phyloP scores from a whole-genome alignment of 1,140 invertebrate species.

The Drosophila tsacasi region DNA sequence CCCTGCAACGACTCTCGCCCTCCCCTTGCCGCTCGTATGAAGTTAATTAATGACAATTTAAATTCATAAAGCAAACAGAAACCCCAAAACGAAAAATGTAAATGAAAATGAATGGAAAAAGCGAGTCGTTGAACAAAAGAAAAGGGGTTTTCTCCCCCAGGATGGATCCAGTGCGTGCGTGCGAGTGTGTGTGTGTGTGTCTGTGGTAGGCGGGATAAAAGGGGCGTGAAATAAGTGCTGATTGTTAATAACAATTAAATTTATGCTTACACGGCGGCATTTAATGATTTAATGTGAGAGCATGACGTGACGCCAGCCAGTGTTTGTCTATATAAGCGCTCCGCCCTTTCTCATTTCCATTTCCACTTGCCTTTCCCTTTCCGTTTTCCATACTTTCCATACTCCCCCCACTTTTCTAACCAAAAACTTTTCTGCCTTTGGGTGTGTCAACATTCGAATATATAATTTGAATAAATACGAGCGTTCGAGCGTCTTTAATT shows the following conservation, averaged over 20 bases:
- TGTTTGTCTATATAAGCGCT: slow-evolving; percentile 34
- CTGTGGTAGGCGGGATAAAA: neutral
- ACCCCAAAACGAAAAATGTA: slow-evolving; percentile 74
- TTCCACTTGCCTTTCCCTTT: neutral
- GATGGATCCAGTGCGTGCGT: neutral
- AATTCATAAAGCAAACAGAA: slow-evolving; percentile 83
- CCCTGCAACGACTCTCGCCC: slow-evolving; percentile 2
- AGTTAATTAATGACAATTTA: slow-evolving; percentile 84
- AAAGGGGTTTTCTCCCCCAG: slow-evolving; percentile 26
- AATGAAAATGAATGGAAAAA: slow-evolving; percentile 81
- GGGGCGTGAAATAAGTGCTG: slow-evolving; percentile 63
- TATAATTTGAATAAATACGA: slow-evolving; percentile 63
- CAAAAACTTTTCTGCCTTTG: slow-evolving; percentile 14
- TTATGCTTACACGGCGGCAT: slow-evolving; percentile 81
- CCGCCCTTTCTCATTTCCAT: slow-evolving; percentile 3
- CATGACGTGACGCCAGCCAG: slow-evolving; percentile 48
- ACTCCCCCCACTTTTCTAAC: neutral
- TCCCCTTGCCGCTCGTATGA: neutral
- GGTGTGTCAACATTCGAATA: slow-evolving; percentile 51
- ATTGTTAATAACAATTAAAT: slow-evolving; percentile 84
- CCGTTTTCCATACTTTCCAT: neutral
- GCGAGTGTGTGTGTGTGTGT: neutral
- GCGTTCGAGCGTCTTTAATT: slow-evolving; percentile 65
- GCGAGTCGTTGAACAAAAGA: slow-evolving; percentile 61
- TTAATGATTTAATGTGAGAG: slow-evolving; percentile 78